Evolutionary conservation across 1,140 invertebrate species (phyloP).

Genomic region (Linepithema humile): DNA sequence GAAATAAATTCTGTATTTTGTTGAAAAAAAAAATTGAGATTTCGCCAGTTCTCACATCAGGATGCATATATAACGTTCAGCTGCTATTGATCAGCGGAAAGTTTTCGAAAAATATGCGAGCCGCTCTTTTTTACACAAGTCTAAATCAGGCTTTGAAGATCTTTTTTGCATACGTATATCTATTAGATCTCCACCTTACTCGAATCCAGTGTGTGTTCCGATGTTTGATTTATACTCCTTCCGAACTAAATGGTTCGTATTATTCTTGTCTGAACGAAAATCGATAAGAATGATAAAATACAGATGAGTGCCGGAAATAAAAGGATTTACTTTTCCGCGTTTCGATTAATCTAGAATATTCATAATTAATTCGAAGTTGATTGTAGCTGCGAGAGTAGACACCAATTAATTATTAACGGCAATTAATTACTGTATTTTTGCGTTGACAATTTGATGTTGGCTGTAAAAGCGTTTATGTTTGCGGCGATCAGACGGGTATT

Average conservation of each 20-base stretch:
- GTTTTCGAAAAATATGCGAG: neutral
- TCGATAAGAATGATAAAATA: constrained; percentile 32
- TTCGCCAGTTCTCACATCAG: neutral
- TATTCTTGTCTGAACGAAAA: constrained; percentile 23
- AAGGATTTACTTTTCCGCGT: neutral
- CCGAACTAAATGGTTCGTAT: constrained; percentile 13
- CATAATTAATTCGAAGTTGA: constrained; percentile 23
- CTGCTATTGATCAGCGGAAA: neutral
- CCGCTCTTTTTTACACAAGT: neutral
- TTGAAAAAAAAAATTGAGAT: too few relatives aligned
- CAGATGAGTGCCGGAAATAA: neutral
- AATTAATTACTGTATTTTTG: neutral
- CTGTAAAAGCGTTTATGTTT: neutral
- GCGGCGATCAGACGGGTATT: neutral
- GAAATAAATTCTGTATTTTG: too few relatives aligned
- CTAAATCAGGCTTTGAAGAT: neutral
- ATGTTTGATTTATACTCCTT: constrained; percentile 16
- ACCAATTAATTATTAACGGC: constrained; percentile 2
- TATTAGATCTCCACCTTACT: neutral
- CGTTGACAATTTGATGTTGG: neutral
- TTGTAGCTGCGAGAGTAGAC: neutral
- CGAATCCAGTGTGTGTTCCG: neutral
- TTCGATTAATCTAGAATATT: neutral
- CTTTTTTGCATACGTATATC: neutral
- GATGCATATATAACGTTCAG: neutral